phyloP scores from a whole-genome alignment of 2,888 invertebrate species.

The Ceratothoa steindachneri region DNA sequence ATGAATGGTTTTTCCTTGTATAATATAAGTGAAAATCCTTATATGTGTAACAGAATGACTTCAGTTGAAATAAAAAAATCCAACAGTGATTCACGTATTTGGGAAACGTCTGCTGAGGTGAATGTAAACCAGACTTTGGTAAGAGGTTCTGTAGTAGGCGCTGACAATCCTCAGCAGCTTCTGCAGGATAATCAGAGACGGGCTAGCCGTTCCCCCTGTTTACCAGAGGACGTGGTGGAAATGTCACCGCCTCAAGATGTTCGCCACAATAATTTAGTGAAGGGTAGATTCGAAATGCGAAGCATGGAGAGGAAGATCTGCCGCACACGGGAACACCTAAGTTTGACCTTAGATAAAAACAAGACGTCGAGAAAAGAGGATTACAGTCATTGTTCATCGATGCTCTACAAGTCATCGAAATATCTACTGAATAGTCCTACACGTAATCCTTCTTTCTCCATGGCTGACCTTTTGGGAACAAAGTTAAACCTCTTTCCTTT shows the following conservation, averaged over 20 bases:
- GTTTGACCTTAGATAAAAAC: neutral
- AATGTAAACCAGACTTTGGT: neutral
- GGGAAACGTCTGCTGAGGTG: neutral
- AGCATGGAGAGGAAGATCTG: neutral
- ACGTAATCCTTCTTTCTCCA: neutral
- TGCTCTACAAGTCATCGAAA: neutral
- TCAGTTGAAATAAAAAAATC: neutral
- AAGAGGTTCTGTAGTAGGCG: neutral
- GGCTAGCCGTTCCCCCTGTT: neutral
- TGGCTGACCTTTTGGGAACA: neutral
- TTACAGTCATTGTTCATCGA: neutral
- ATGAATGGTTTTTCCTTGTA: neutral
- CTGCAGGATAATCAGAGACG: neutral
- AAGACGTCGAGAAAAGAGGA: neutral
- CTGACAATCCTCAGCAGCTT: neutral
- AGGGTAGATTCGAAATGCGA: neutral
- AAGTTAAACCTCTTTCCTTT: constrained; percentile 1
- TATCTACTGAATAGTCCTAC: neutral
- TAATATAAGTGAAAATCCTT: neutral
- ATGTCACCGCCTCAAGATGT: neutral
- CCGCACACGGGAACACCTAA: neutral
- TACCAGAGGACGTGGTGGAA: neutral
- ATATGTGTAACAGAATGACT: neutral
- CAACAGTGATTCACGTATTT: neutral
- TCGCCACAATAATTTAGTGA: neutral